Percentiles rank a stretch among this genome's conserved stretches.
Evolutionary conservation across 92 coral and sea anemone species (phyloP).

Genomic region (Zoanthus sociatus): DNA sequence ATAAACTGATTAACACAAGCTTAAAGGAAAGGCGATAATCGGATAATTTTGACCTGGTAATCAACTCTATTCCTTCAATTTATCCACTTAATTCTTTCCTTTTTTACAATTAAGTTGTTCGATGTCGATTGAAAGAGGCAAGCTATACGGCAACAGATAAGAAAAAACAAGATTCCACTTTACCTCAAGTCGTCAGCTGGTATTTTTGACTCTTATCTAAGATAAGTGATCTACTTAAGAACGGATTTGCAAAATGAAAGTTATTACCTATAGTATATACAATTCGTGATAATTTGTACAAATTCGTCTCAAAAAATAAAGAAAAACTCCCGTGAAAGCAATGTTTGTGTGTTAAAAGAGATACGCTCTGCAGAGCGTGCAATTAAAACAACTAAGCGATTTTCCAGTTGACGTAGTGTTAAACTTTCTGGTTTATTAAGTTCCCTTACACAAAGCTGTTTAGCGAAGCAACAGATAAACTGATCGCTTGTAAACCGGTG

Average conservation of each 20-base stretch:
- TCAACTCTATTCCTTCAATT: constrained; percentile 26
- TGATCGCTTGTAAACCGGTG: not conserved
- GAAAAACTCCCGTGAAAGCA: not conserved
- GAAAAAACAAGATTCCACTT: constrained; percentile 54
- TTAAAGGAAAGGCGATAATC: constrained; percentile 37
- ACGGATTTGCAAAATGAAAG: constrained; percentile 62
- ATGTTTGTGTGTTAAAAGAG: constrained; percentile 2
- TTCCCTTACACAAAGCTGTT: constrained; percentile 22
- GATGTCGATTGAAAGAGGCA: constrained; percentile 70
- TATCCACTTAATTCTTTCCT: constrained; percentile 61
- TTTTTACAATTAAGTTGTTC: constrained; percentile 82
- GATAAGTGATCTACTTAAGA: constrained; percentile 55
- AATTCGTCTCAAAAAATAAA: not conserved
- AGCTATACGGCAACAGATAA: constrained; percentile 75
- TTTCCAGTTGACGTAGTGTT: constrained; percentile 11
- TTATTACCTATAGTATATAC: constrained; percentile 36
- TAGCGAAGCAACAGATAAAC: constrained; percentile 6
- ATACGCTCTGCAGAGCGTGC: not conserved
- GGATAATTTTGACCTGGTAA: constrained; percentile 50
- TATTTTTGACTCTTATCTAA: constrained; percentile 57
- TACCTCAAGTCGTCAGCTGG: constrained; percentile 47
- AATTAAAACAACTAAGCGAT: not conserved
- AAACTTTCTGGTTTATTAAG: not conserved
- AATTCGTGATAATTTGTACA: constrained; percentile 18
- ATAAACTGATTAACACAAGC: not conserved